Percentiles rank a stretch among this genome's conserved stretches.
Conservation (phyloP, 2,113 vertebrate species). For the Pluvianellus socialis region DNA sequence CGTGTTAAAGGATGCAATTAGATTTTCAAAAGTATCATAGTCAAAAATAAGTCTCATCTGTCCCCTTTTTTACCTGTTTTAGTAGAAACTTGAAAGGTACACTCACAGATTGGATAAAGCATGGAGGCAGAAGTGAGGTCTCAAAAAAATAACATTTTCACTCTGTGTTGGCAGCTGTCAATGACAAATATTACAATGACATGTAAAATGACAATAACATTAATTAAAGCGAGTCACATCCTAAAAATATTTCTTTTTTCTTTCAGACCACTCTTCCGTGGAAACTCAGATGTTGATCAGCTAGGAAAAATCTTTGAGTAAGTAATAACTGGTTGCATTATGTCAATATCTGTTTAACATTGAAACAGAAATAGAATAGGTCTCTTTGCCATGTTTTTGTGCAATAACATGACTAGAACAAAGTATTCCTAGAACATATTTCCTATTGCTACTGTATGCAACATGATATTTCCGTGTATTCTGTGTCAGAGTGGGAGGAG, state of each 20-base stretch:
- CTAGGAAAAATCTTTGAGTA: slow-evolving; percentile 99
- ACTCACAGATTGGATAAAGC: neutral
- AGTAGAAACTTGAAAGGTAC: neutral
- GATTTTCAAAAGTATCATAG: neutral
- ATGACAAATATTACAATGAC: neutral
- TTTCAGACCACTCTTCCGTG: slow-evolving; percentile 91
- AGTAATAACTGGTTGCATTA: slow-evolving; percentile 72
- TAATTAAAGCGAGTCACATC: neutral
- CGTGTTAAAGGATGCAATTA: neutral
- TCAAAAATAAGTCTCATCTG: neutral
- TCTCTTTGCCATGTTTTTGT: slow-evolving; percentile 20
- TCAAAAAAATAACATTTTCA: neutral
- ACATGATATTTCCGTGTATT: slow-evolving; percentile 49
- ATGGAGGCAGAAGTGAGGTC: neutral
- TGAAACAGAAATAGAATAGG: neutral
- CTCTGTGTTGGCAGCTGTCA: neutral
- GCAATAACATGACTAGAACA: neutral
- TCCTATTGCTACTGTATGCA: slow-evolving; percentile 27
- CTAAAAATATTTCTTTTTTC: slow-evolving; percentile 57
- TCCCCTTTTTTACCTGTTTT: neutral
- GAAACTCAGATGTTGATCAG: slow-evolving; percentile 97
- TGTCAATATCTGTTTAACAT: neutral
- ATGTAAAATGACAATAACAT: neutral
- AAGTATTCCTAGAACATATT: slow-evolving; percentile 16
- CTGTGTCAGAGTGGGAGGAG: slow-evolving; percentile 28